Conservation (phyloP, 2,113 vertebrate species). For the Hyla sarda region DNA sequence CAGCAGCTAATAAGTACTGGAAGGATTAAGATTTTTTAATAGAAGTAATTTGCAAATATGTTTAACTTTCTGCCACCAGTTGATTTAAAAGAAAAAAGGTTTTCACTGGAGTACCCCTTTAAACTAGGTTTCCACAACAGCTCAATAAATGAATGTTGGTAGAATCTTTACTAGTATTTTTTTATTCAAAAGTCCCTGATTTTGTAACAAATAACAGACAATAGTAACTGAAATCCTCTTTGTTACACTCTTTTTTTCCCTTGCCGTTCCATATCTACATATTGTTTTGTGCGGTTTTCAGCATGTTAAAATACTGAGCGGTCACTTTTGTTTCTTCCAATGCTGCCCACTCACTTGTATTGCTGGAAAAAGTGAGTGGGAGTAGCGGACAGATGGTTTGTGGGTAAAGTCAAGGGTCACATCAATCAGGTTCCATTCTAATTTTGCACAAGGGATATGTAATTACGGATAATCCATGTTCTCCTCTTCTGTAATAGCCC, state of each 20-base stretch:
- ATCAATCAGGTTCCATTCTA: conserved; percentile 20
- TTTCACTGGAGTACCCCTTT: too few relatives aligned
- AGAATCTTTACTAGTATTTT: neutral
- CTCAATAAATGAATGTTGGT: neutral
- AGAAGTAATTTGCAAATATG: too few relatives aligned
- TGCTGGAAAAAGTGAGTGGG: conserved; percentile 37
- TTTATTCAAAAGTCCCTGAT: neutral
- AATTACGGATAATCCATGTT: conserved; percentile 37
- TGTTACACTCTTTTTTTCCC: neutral
- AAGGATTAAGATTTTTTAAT: too few relatives aligned
- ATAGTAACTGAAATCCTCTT: neutral
- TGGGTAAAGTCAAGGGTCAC: conserved; percentile 38
- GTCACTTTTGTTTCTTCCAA: conserved; percentile 7
- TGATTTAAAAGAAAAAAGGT: too few relatives aligned
- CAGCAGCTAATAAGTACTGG: too few relatives aligned
- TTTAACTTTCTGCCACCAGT: too few relatives aligned
- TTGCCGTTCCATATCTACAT: neutral
- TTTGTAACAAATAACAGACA: neutral
- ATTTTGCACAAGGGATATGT: neutral
- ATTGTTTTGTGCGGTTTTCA: neutral
- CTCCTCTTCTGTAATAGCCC: conserved; percentile 12
- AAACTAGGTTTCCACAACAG: neutral
- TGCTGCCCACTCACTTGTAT: conserved; percentile 20
- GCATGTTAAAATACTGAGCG: neutral
- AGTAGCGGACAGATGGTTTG: conserved; percentile 24